phyloP scores from a whole-genome alignment of 2,888 invertebrate species.

The Muscina levida region DNA sequence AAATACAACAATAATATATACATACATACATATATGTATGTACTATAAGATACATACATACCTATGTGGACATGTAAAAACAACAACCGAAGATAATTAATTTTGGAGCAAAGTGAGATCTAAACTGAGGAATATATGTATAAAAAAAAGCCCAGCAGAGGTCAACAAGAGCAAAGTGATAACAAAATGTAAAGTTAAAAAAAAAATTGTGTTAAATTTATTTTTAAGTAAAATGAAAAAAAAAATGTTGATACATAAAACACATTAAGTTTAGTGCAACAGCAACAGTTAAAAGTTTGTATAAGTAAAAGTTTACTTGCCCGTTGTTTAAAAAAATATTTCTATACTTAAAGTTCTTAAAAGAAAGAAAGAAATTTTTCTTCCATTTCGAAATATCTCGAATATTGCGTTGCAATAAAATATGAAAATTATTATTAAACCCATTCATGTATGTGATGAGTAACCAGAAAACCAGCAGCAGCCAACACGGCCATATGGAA shows the following conservation, averaged over 20 bases:
- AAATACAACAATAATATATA: conserved; percentile 30
- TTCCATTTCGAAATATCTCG: conserved; percentile 5
- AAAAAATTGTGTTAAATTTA: too few relatives aligned
- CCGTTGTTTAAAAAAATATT: too few relatives aligned
- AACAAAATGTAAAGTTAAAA: too few relatives aligned
- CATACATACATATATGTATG: conserved; percentile 13
- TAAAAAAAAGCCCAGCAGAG: too few relatives aligned
- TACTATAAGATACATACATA: neutral
- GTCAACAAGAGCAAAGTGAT: too few relatives aligned
- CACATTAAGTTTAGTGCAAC: too few relatives aligned
- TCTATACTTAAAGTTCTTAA: neutral
- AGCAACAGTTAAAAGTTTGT: too few relatives aligned
- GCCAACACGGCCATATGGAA: conserved; percentile 10
- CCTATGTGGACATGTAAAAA: neutral
- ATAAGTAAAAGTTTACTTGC: too few relatives aligned
- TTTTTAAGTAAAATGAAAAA: too few relatives aligned
- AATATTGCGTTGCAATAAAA: conserved; percentile 48
- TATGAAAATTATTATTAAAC: conserved; percentile 26
- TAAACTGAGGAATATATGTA: too few relatives aligned
- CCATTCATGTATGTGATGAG: conserved; percentile 19
- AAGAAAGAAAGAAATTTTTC: too few relatives aligned
- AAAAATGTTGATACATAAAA: too few relatives aligned
- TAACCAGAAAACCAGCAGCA: conserved; percentile 19
- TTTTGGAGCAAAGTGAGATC: neutral
- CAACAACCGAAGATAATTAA: neutral